Evolutionary conservation across 2,797 vertebrate species (phyloP), one percentile per base, ranked within the genome.

Genomic region (Synanceia verrucosa): DNA sequence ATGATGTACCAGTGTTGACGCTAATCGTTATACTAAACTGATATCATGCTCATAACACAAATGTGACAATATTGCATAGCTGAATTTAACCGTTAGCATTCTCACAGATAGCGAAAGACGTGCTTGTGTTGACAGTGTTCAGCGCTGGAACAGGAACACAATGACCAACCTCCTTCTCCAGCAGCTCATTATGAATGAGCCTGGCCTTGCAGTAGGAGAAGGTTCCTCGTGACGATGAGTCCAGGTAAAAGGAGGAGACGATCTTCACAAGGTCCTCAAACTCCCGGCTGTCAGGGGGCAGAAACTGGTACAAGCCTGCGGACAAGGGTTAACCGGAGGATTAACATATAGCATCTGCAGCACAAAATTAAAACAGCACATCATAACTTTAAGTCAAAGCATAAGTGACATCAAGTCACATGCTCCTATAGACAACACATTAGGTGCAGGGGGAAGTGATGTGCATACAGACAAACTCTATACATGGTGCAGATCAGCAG

Each of bases 211-310:
- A 95, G 91, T 99, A 99, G 62, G 92, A 93, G 88, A 98, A 98
- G 88, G 89, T 92, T 85, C 94, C 90, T 59, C 92, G 92, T 10
- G 98, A 99, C 24, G 84, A 92, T 4, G 88, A 39, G 65, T 98
- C 97, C 79, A 98, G 89, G 90, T 96, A 98, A 83, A 95, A 97
- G 1, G 95, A 95, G 77, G 96, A 96, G 13, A 99, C 88, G 60
- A 96, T 94, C 92, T 95, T 97, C 89, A 97, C 85, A 64, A 99
- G 81, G 70, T 98, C 96, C 64, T 97, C 96, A 90, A 97, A 98
- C 91, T 99, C 98, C 83, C 97, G 94, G 77, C 96, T 96, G 55
- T 94, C 96, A 48, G 94, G 88, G 76, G 83, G 78, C 82, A 99
- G 81, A 70, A 93, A 93, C 84, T 97, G 95, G 85, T 97, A 97